Evolutionary conservation across 2,113 vertebrate genomes (phyloP).

Genomic region (Etheostoma spectabile): DNA sequence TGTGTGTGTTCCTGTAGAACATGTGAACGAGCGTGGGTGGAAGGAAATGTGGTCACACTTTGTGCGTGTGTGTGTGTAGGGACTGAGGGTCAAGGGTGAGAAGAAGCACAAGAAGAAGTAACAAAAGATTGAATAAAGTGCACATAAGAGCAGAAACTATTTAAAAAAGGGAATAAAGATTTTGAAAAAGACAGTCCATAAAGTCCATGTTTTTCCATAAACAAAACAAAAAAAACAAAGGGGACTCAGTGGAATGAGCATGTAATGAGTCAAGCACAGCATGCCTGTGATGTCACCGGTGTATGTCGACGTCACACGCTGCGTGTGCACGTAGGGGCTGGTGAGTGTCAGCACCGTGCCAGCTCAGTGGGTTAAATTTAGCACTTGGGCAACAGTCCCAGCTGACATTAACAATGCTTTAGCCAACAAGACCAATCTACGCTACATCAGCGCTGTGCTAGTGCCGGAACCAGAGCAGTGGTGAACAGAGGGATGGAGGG

Average conservation of each 20-base stretch:
- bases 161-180: too few relatives aligned
- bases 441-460: constrained; percentile 57
- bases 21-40: constrained; percentile 78
- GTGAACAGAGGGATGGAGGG: constrained; percentile 46
- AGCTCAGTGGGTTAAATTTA: constrained; percentile 77
- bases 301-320: constrained; percentile 59
- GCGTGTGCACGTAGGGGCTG: constrained; percentile 31
- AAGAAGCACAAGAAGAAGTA: constrained; percentile 22
- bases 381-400: constrained; percentile 64
- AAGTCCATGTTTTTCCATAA: too few relatives aligned
- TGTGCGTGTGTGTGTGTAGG: not conserved
- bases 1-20: constrained; percentile 71
- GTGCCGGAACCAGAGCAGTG: constrained; percentile 68
- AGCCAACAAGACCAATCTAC: constrained; percentile 52
- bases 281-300: constrained; percentile 62
- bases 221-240: constrained; percentile 11
- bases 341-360: constrained; percentile 55
- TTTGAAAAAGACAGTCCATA: constrained; percentile 1
- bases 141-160: not conserved
- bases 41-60: constrained; percentile 74
- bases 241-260: constrained; percentile 11
- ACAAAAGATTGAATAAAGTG: not conserved
- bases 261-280: constrained; percentile 48
- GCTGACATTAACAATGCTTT: constrained; percentile 72
- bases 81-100: constrained; percentile 23